These are phyloP conservation scores for Octonoba sinensis DNA, from an alignment of 2,888 invertebrate species.

Conservation along the genomic window DNA sequence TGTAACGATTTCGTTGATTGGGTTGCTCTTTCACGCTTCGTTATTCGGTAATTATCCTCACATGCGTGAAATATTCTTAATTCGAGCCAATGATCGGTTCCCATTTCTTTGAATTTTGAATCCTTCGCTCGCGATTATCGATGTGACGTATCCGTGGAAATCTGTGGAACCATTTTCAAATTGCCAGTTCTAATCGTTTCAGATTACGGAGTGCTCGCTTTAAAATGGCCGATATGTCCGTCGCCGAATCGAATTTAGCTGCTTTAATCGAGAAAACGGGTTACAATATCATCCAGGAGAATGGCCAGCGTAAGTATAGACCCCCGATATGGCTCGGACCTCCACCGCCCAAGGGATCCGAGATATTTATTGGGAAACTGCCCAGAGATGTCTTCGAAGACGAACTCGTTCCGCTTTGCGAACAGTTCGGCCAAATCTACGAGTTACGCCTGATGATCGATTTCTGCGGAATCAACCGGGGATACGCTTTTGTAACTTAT, in stretches of 20 bases:
- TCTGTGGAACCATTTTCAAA: too few species aligned
- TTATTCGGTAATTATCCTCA: too few species aligned
- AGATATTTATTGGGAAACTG: constrained; percentile 84
- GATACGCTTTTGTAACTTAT: constrained; percentile 83
- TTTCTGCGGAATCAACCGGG: constrained; percentile 82
- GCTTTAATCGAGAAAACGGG: constrained; percentile 67
- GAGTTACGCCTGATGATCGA: constrained; percentile 82
- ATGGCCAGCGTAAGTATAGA: constrained; percentile 82
- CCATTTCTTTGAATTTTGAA: too few species aligned
- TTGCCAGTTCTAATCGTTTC: not conserved
- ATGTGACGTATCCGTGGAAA: too few species aligned
- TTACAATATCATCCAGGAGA: constrained; percentile 78
- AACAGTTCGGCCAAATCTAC: constrained; percentile 78
- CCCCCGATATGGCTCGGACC: constrained; percentile 75
- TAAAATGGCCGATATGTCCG: constrained; percentile 49
- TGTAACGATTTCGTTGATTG: too few species aligned
- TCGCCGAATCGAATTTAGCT: constrained; percentile 25
- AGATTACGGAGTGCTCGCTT: not conserved
- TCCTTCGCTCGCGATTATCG: too few species aligned
- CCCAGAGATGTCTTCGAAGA: constrained; percentile 84
- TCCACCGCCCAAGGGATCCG: constrained; percentile 78
- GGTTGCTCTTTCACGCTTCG: too few species aligned
- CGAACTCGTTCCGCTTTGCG: constrained; percentile 81
- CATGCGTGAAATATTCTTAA: too few species aligned
- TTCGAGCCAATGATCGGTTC: too few species aligned